These are phyloP conservation scores for Xenopus borealis DNA, from an alignment of 2,113 vertebrate genomes.

Conservation along the genomic window DNA sequence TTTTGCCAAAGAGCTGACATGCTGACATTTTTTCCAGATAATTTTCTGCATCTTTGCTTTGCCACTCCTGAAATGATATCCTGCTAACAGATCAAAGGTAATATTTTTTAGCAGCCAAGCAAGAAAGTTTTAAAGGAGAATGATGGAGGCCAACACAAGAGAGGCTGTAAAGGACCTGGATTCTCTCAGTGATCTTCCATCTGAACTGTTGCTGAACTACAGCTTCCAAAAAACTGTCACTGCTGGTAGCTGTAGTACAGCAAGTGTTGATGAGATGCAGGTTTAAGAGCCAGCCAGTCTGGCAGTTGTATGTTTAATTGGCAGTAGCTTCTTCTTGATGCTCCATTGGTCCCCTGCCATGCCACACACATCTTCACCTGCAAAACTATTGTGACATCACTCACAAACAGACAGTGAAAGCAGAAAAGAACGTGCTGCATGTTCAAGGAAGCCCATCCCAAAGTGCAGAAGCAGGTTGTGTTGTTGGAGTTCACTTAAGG, in stretches of 20 bases:
- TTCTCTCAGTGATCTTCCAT: too few species aligned
- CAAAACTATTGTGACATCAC: not conserved
- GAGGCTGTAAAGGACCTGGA: slow-evolving; percentile 1
- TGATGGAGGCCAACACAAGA: not conserved
- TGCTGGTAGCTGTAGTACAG: too few species aligned
- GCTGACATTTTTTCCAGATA: slow-evolving; percentile 38
- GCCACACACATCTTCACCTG: too few species aligned
- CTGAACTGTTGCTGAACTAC: too few species aligned
- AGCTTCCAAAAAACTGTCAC: too few species aligned
- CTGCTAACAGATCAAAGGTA: slow-evolving; percentile 43
- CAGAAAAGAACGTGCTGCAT: not conserved
- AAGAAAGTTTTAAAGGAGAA: slow-evolving; percentile 20
- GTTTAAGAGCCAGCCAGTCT: too few species aligned
- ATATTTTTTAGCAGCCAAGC: slow-evolving; percentile 32
- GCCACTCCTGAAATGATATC: slow-evolving; percentile 29
- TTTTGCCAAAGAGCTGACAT: slow-evolving; percentile 33
- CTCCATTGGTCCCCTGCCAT: too few species aligned
- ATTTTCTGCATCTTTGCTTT: slow-evolving; percentile 25
- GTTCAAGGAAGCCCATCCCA: slow-evolving; percentile 3
- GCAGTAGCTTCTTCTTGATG: too few species aligned
- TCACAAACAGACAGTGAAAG: not conserved
- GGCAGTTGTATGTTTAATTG: too few species aligned
- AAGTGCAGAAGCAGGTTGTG: not conserved
- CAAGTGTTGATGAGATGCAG: too few species aligned
- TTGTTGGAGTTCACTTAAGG: slow-evolving; percentile 26